Conservation (phyloP, 2,797 vertebrate species). For the Enoplosus armatus region DNA sequence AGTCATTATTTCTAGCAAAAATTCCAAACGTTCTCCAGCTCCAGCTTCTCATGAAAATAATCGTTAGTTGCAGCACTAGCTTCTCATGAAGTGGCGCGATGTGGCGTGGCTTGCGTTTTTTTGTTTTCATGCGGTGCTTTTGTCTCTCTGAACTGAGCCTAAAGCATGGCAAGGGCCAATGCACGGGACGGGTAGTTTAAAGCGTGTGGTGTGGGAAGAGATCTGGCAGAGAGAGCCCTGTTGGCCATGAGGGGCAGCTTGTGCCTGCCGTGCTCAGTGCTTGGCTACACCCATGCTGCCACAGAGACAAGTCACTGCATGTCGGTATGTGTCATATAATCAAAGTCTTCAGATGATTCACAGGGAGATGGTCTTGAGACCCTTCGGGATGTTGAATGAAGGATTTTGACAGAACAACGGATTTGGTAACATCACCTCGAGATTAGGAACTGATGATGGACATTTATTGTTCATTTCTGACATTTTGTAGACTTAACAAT, state of each 20-base stretch:
- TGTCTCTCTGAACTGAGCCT: too few species aligned
- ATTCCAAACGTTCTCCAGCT: too few species aligned
- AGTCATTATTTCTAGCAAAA: too few species aligned
- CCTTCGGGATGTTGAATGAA: not conserved
- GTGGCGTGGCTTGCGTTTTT: too few species aligned
- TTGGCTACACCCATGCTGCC: not conserved
- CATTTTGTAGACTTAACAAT: not conserved
- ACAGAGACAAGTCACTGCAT: not conserved
- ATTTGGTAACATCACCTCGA: not conserved
- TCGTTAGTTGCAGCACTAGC: too few species aligned
- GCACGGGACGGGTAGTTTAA: conserved; percentile 8
- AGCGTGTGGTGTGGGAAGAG: conserved; percentile 30
- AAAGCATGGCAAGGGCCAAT: not conserved
- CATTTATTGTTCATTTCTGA: not conserved
- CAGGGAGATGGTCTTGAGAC: too few species aligned
- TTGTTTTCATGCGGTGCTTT: too few species aligned
- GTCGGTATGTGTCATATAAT: not conserved
- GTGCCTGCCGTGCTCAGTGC: not conserved
- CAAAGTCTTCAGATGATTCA: too few species aligned
- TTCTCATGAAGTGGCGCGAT: too few species aligned
- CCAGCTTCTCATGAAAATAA: too few species aligned
- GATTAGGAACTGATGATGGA: not conserved
- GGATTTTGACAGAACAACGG: not conserved
- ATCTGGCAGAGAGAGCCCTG: conserved; percentile 5
- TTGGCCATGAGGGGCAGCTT: conserved; percentile 13